Base-by-base conservation (phyloP, 2,797 vertebrate species). In the Triplophysa yarkandensis region DNA sequence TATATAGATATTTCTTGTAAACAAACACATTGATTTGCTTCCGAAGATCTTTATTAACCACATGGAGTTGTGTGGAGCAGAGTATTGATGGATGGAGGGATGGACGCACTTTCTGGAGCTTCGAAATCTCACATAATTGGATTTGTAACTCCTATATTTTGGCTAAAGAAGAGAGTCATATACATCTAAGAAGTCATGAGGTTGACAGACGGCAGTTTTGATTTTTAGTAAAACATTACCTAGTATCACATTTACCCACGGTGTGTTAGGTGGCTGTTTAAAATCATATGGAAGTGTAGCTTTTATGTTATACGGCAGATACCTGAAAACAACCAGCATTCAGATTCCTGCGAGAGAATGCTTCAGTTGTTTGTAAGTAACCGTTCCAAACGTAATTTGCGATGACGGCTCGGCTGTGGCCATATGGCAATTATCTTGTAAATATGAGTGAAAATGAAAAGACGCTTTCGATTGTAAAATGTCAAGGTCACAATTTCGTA, bases 371-470 rank as follows among this genome's bases (percentile, higher is more conserved):
- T 50, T 62, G 65, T 16, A 4, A 43, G 17, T 16, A 17, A 60
- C 25, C 16, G 21, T 58, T 25, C 41, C 34, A 14, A 17, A 55
- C 67, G 52, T 72, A 65, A 75, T 81, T 68, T 63, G 25, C 58
- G 62, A 48, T 57, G 64, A 78, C 48, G 58, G 28, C 70, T 66
- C 61, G 19, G 17, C 64, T 79, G 32, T n/a, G 58, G 60, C 27
- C 58, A 64, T 19, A 60, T 55, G 72, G 57, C 71, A 71, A 76
- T 78, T 78, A 68, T 62, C 16, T 76, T 66, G n/a, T 39, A 58
- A 65, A 48, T 46, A 34, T n/a, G 52, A 54, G 23, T 55, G 58
- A 64, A 76, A 68, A 72, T 65, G 65, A 77, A 77, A 64, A 39
- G 36, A 70, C 34, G 48, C 50, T 58, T 68, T 69, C 66, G 36